Evolutionary conservation across 1,140 invertebrate genomes (phyloP).

Genomic region (Colletes latitarsis): DNA sequence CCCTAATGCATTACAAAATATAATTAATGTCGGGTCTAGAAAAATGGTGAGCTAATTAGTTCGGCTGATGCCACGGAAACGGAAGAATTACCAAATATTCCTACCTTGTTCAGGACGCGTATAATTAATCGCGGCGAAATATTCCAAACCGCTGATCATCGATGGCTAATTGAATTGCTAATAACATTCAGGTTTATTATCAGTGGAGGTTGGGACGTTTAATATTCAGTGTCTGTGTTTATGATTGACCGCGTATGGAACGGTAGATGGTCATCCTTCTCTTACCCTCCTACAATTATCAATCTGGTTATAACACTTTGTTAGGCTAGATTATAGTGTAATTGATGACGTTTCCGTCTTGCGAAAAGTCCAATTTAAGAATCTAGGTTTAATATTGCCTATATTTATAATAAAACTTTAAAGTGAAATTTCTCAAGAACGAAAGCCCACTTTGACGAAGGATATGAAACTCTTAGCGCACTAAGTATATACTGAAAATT

Average conservation of each 20-base stretch:
- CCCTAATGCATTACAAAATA: not conserved
- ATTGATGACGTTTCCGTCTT: not conserved
- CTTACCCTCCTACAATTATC: not conserved
- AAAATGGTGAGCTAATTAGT: constrained; percentile 51
- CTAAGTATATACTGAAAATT: no score
- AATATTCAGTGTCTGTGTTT: constrained; percentile 58
- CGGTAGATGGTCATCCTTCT: not conserved
- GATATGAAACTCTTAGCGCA: no score
- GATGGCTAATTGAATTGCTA: constrained; percentile 67
- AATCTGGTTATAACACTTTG: not conserved
- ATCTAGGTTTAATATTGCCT: no score
- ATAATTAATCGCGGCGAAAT: constrained; percentile 65
- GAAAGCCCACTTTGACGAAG: no score
- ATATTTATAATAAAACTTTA: no score
- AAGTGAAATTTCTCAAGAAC: no score
- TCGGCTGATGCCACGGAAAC: not conserved
- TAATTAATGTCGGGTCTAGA: constrained; percentile 3
- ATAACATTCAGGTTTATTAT: constrained; percentile 65
- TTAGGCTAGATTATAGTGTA: constrained; percentile 2
- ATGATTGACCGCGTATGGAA: constrained; percentile 40
- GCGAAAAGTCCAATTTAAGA: no score
- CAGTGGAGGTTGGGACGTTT: constrained; percentile 34
- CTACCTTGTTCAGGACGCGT: constrained; percentile 35
- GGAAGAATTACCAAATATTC: constrained; percentile 34
- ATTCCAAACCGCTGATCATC: constrained; percentile 63